These are phyloP conservation scores for Exaiptasia diaphana DNA, from an alignment of 64 coral and sea anemone species.

Conservation along the genomic window DNA sequence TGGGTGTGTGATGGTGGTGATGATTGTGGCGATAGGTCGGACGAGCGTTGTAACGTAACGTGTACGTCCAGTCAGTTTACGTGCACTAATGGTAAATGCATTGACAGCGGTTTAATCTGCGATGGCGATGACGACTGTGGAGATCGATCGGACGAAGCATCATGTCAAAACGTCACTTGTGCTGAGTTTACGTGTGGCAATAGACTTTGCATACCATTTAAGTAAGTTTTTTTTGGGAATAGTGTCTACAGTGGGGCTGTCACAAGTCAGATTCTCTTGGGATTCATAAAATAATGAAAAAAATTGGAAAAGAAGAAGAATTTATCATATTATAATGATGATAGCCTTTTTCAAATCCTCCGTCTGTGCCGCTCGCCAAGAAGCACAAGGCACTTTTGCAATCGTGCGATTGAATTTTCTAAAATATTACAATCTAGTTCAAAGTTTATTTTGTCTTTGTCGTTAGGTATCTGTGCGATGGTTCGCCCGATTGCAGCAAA, in stretches of 20 bases:
- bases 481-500: conserved; percentile 37
- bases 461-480: conserved; percentile 72
- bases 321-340: no score
- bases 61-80: conserved; percentile 47
- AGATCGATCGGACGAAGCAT: conserved; percentile 64
- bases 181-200: conserved; percentile 57
- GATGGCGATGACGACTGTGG: conserved; percentile 84
- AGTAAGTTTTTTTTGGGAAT: background rate
- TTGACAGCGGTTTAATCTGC: conserved; percentile 36
- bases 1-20: conserved; percentile 71
- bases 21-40: conserved; percentile 65
- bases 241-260: background rate
- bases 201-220: conserved; percentile 63
- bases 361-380: no score
- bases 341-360: no score
- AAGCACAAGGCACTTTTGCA: no score
- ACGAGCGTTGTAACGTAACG: conserved; percentile 56
- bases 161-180: conserved; percentile 36
- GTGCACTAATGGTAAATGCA: conserved; percentile 81
- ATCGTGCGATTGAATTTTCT: no score
- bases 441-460: no score
- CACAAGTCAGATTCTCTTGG: background rate
- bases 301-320: no score
- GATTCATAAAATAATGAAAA: no score
- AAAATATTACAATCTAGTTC: no score